Evolutionary conservation across 1,140 invertebrate genomes (phyloP).

Genomic region (Thaumetopoea pityocampa): DNA sequence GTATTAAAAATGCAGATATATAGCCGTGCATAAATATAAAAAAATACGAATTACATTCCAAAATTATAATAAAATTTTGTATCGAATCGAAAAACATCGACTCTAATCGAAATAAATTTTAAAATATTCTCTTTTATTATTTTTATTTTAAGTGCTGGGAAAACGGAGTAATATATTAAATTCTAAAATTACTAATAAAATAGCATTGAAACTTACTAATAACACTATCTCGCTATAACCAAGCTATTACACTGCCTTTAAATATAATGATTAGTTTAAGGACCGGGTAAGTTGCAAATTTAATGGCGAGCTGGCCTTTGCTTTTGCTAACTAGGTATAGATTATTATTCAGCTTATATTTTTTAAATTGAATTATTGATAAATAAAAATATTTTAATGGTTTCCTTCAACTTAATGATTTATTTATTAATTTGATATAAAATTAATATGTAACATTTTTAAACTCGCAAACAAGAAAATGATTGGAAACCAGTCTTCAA

Average conservation of each 20-base stretch:
- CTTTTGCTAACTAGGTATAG: neutral
- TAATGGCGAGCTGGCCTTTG: conserved; percentile 1
- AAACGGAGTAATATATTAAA: no score
- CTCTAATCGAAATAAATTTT: neutral
- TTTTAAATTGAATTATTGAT: neutral
- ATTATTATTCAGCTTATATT: neutral
- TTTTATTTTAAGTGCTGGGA: neutral
- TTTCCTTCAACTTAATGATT: no score
- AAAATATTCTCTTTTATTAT: neutral
- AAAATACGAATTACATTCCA: no score
- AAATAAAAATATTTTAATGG: no score
- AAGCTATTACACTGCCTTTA: conserved; percentile 22
- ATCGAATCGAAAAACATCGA: no score
- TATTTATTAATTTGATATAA: no score
- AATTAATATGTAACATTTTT: no score
- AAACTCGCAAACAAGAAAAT: no score
- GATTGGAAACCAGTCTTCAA: no score
- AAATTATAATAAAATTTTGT: no score
- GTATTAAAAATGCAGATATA: no score
- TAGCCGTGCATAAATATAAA: no score
- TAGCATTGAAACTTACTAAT: conserved; percentile 6
- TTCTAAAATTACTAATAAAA: conserved; percentile 6
- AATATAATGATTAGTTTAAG: conserved; percentile 15
- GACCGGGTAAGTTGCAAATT: conserved; percentile 12
- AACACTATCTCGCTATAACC: conserved; percentile 9